These are phyloP conservation scores for Heliconius ethilla DNA, from an alignment of 2,888 invertebrate species.

Conservation along the genomic window DNA sequence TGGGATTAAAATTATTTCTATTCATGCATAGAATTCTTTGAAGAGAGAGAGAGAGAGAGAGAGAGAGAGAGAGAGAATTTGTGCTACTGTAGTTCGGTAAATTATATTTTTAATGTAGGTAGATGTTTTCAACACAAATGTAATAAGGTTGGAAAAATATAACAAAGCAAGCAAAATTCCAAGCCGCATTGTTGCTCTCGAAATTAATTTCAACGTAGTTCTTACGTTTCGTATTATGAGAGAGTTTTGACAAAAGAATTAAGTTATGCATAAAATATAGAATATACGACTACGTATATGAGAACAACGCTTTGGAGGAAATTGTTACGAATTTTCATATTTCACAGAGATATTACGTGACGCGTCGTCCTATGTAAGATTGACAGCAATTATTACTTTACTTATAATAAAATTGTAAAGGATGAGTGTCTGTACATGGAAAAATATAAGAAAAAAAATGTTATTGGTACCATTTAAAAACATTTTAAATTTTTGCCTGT, in stretches of 20 bases:
- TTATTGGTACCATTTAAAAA: no score
- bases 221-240: conserved; percentile 11
- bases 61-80: no score
- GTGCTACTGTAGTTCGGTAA: no score
- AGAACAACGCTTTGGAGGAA: conserved; percentile 6
- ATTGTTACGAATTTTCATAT: conserved; percentile 10
- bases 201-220: conserved; percentile 28
- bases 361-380: neutral
- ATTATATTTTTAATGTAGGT: neutral
- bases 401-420: no score
- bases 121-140: neutral
- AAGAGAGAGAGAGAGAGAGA: no score
- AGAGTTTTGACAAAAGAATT: conserved; percentile 31
- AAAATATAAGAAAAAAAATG: no score
- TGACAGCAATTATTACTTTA: neutral
- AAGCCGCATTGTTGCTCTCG: conserved; percentile 1
- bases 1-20: no score
- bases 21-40: no score
- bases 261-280: conserved; percentile 28
- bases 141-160: neutral
- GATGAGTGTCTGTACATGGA: no score
- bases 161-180: conserved; percentile 5
- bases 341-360: conserved; percentile 2
- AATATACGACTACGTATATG: neutral
- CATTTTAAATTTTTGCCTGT: no score